These are phyloP conservation scores for Poeciliopsis turrubarensis DNA, from an alignment of 2,113 vertebrate genomes.

Conservation along the genomic window DNA sequence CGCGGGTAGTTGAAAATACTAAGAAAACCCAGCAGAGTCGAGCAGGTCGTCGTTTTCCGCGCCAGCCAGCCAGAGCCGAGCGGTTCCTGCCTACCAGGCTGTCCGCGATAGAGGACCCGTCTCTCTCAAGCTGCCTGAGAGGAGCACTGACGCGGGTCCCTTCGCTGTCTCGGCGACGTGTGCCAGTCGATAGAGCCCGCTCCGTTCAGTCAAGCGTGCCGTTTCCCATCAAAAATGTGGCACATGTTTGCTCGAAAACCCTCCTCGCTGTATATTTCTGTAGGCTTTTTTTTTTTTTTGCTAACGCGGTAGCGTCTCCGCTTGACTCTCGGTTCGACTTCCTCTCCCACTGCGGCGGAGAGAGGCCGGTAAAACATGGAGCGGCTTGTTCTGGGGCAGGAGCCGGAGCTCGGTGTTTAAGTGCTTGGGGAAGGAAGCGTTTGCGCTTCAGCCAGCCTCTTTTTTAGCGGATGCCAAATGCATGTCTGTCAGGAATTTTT, in stretches of 20 bases:
- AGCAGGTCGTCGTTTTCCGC: conserved; percentile 31
- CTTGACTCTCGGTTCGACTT: conserved; percentile 65
- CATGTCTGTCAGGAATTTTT: too few species aligned
- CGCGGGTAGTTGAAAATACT: not conserved
- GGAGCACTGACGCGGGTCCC: not conserved
- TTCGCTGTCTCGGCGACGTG: not conserved
- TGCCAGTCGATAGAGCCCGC: not conserved
- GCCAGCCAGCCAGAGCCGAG: conserved; percentile 10
- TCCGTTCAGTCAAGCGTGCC: not conserved
- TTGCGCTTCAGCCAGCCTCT: not conserved
- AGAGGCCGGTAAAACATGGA: conserved; percentile 63
- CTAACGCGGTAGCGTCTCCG: conserved; percentile 20
- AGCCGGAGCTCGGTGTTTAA: conserved; percentile 16
- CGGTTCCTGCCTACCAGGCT: conserved; percentile 29
- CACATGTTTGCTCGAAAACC: conserved; percentile 16
- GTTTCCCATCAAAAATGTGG: conserved; percentile 3
- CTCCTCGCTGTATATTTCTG: conserved; percentile 24
- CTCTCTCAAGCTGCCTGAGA: not conserved
- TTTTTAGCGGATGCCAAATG: not conserved
- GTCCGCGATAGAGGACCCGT: conserved; percentile 7
- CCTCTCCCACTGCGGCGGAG: conserved; percentile 76
- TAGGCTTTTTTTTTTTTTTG: conserved; percentile 27
- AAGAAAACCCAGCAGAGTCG: not conserved
- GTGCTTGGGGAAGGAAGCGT: not conserved
- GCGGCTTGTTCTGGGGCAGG: conserved; percentile 19